Conservation (phyloP, 2,888 invertebrate genomes). For the Geotrupes spiniger region DNA sequence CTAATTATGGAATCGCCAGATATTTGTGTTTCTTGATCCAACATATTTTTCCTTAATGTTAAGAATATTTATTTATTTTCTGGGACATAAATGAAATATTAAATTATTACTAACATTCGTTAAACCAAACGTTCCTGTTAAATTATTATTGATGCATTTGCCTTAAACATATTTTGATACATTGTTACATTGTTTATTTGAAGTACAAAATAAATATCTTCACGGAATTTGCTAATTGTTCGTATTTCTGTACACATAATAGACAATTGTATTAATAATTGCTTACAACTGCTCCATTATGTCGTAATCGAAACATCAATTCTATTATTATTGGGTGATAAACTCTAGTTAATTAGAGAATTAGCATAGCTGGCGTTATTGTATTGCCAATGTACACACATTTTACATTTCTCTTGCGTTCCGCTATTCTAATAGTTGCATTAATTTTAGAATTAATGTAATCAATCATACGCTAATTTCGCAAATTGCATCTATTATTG, state of each 20-base stretch:
- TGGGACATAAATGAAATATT: too few species aligned
- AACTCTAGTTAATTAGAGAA: conserved; percentile 30
- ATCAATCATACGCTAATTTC: neutral
- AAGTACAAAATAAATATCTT: too few species aligned
- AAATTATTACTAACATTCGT: too few species aligned
- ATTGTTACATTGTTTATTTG: too few species aligned
- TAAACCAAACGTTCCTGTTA: too few species aligned
- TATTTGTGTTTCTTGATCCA: too few species aligned
- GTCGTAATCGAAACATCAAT: conserved; percentile 3
- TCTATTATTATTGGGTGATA: conserved; percentile 26
- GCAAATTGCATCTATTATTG: neutral
- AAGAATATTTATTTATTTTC: too few species aligned
- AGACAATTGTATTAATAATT: conserved; percentile 7
- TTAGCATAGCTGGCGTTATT: conserved; percentile 28
- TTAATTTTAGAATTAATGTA: neutral
- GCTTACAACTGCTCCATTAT: conserved; percentile 1
- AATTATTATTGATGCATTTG: too few species aligned
- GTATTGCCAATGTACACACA: conserved; percentile 1
- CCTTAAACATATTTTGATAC: too few species aligned
- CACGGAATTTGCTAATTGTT: neutral
- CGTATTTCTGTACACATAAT: neutral
- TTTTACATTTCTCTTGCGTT: conserved; percentile 5
- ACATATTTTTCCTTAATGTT: too few species aligned
- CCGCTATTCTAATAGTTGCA: neutral
- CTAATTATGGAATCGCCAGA: too few species aligned